Evolutionary conservation across 2,888 invertebrate species (phyloP).

Genomic region (Peribatodes rhomboidaria): DNA sequence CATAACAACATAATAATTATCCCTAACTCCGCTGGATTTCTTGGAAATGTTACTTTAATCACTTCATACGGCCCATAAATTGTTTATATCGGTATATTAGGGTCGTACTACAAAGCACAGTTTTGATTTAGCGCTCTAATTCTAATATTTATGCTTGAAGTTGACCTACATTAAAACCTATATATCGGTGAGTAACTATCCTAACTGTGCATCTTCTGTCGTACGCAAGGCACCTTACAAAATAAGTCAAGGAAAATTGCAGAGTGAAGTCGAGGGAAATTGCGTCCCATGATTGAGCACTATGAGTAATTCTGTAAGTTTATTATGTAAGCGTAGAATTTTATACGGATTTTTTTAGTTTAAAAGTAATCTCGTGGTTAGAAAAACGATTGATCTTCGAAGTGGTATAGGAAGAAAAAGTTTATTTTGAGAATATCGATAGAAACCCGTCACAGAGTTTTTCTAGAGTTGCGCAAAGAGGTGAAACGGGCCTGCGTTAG

Average conservation of each 20-base stretch:
- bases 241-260: neutral
- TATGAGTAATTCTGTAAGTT: neutral
- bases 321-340: no score
- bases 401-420: neutral
- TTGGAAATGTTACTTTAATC: constrained; percentile 83
- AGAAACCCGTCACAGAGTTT: constrained; percentile 19
- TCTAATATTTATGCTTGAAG: constrained; percentile 58
- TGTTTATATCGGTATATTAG: constrained; percentile 73
- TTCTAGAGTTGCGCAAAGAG: constrained; percentile 12
- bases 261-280: neutral
- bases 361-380: no score
- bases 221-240: neutral
- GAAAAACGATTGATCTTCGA: neutral
- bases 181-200: constrained; percentile 10
- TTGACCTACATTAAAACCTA: constrained; percentile 37
- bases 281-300: constrained; percentile 2
- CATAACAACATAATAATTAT: constrained; percentile 80
- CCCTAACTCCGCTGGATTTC: constrained; percentile 65
- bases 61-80: constrained; percentile 78
- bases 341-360: no score
- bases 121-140: constrained; percentile 72
- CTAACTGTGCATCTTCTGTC: neutral
- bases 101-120: constrained; percentile 63
- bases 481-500: constrained; percentile 46
- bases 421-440: neutral